Evolutionary conservation across 2,797 vertebrate species (phyloP).

Genomic region (Macroramphosus scolopax): DNA sequence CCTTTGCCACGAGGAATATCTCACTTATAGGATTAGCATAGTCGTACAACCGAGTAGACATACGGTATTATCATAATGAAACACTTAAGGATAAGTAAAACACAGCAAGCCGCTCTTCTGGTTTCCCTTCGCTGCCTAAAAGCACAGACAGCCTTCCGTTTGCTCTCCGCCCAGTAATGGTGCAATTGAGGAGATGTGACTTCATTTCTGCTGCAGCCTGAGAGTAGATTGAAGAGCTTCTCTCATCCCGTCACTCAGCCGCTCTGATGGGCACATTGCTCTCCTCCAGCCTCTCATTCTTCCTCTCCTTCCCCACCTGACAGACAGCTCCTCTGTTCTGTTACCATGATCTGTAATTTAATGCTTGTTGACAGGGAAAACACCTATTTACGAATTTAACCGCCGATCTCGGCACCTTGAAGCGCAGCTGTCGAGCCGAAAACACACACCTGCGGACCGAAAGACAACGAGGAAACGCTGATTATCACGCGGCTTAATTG

Average conservation of each 20-base stretch:
- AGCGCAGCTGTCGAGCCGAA: conserved; percentile 39
- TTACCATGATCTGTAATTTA: conserved; percentile 58
- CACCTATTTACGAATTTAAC: conserved; percentile 59
- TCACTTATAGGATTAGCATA: conserved; percentile 49
- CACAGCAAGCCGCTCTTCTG: conserved; percentile 28
- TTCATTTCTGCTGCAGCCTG: too few species aligned
- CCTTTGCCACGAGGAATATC: conserved; percentile 32
- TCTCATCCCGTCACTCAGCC: conserved; percentile 66
- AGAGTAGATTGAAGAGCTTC: conserved; percentile 60
- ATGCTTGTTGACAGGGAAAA: conserved; percentile 57
- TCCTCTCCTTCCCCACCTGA: conserved; percentile 39
- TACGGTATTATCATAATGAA: conserved; percentile 34
- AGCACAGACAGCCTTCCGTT: conserved; percentile 29
- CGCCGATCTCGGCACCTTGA: conserved; percentile 41
- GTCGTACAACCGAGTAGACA: conserved; percentile 33
- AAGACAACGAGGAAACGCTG: conserved; percentile 26
- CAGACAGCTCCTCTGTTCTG: conserved; percentile 53
- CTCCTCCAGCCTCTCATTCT: conserved; percentile 33
- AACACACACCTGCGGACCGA: conserved; percentile 22
- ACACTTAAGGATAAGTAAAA: conserved; percentile 50
- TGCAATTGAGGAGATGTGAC: conserved; percentile 54
- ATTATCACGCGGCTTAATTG: conserved; percentile 51
- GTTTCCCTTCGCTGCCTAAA: conserved; percentile 27
- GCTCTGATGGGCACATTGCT: conserved; percentile 42
- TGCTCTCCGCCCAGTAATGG: conserved; percentile 41